Conservation (phyloP, 2,888 invertebrate species). For the Diarsia dahlii region DNA sequence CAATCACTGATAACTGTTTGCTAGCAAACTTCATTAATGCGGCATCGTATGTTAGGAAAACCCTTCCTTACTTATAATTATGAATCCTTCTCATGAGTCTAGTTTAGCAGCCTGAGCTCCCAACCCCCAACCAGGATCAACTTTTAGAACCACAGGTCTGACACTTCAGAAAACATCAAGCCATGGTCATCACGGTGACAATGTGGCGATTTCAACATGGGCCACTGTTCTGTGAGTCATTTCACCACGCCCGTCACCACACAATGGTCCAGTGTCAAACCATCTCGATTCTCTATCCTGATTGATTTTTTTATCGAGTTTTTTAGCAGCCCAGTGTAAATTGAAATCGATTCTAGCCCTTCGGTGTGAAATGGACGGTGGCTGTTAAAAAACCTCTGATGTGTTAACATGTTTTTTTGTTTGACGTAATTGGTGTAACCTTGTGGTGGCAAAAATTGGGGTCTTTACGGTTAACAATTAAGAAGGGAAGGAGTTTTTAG, state of each 20-base stretch:
- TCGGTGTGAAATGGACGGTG: constrained; percentile 76
- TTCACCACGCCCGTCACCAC: constrained; percentile 84
- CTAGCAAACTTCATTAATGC: not conserved
- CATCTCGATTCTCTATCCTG: constrained; percentile 82
- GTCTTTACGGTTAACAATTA: not conserved
- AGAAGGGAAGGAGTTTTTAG: not conserved
- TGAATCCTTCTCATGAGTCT: not conserved
- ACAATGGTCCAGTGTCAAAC: constrained; percentile 87
- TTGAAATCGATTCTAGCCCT: constrained; percentile 85
- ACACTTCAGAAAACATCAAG: constrained; percentile 72
- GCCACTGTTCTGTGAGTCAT: constrained; percentile 82
- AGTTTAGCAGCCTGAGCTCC: not conserved
- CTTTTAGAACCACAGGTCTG: constrained; percentile 75
- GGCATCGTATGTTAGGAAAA: not conserved
- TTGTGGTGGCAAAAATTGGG: constrained; percentile 27
- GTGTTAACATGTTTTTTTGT: constrained; percentile 63
- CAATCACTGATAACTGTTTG: not conserved
- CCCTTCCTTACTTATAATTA: too few species aligned
- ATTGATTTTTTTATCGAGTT: constrained; percentile 87
- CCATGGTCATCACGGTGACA: constrained; percentile 84
- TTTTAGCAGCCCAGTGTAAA: constrained; percentile 81
- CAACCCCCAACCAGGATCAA: constrained; percentile 11
- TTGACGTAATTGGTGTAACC: constrained; percentile 17
- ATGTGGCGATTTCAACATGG: constrained; percentile 83
- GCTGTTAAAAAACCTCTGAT: constrained; percentile 66